Evolutionary conservation across 2,888 invertebrate species (phyloP), one percentile per base, ranked within the genome.

Genomic region (Clepsis dumicolana): DNA sequence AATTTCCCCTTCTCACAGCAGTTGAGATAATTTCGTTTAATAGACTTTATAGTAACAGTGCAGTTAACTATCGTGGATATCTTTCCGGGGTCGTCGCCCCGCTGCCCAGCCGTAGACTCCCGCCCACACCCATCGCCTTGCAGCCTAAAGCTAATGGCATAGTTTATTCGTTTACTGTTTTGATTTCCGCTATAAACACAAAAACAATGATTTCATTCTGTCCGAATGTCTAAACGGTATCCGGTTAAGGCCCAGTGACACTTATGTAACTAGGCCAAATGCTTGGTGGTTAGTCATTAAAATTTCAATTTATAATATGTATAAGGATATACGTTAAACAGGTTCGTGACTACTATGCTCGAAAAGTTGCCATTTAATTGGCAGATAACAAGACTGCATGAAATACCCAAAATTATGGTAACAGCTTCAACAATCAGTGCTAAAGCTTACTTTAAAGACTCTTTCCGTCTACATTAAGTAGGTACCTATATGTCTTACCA

Each of bases 121-220:
- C 87, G 81, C 91, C 90, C 87, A 90, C 91, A 79, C 82, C 70
- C 77, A 77, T 79, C 80, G 78, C 29, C 44, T 75, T 77, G 79
- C 75, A 72, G 77, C 74, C 77, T 80, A 80, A 85, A 48, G 69
- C 50, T 57, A 57, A 67, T 67, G 87, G 88, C 88, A 89, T 41
- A 63, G 56, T 65, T 57, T 66, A 65, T 70, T 59, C 68, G 59
- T 68, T 68, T 59, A 68, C 52, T 59, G 59, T 68, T 68, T 68
- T 64, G 68, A 68, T 68, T 64, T 68, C 68, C 68, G 68, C 59
- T 68, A 64, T 59, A 44, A 68, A 64, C 25, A 52, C 16, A 41
- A 32, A 59, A 68, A 68, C 68, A 68, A 64, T 68, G 67, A 66
- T 67, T 59, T 25, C 25, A 24, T 59, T 62, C 27, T n/a, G 3